phyloP scores from a whole-genome alignment of 2,113 vertebrate species.

The Mustela nigripes region DNA sequence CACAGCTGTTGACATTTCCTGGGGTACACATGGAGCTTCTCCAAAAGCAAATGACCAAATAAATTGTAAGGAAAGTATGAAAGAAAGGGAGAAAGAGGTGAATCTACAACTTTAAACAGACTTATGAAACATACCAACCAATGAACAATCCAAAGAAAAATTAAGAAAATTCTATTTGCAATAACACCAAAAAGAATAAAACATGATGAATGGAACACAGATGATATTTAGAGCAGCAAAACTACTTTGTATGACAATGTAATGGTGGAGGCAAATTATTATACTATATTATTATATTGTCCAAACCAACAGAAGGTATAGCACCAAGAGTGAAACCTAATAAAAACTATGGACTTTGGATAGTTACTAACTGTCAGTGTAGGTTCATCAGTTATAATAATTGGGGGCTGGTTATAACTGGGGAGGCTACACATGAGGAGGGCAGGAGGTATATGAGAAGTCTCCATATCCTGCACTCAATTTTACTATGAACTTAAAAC shows the following conservation, averaged over 20 bases:
- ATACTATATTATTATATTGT: background rate
- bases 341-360: background rate
- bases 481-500: background rate
- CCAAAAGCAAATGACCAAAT: constrained; percentile 14
- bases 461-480: background rate
- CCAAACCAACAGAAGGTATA: background rate
- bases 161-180: constrained; percentile 22
- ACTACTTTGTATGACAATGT: background rate
- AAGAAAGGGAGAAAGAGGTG: background rate
- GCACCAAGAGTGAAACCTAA: background rate
- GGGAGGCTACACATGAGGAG: background rate
- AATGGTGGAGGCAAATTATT: background rate
- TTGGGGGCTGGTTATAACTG: background rate
- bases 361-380: background rate
- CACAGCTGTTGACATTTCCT: background rate
- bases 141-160: background rate
- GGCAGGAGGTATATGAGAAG: background rate
- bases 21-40: background rate
- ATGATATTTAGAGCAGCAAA: background rate
- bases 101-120: background rate
- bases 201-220: background rate
- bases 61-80: background rate
- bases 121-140: background rate
- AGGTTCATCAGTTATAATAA: background rate
- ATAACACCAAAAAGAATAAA: background rate